phyloP scores from a whole-genome alignment of 2,113 vertebrate genomes.

The Amphilophus citrinellus region DNA sequence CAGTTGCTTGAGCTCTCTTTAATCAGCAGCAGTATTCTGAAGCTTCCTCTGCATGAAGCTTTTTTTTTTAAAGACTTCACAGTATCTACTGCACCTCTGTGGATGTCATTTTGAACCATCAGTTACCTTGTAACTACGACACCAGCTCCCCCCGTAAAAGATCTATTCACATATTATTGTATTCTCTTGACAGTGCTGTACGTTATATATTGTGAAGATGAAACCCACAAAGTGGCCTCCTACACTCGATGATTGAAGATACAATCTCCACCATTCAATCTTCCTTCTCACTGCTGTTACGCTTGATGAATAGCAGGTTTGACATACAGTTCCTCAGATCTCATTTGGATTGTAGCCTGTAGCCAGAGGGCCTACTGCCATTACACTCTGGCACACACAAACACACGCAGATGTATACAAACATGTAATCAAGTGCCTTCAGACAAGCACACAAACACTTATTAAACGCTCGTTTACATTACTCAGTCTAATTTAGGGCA shows the following conservation, averaged over 20 bases:
- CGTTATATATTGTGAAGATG: conserved; percentile 64
- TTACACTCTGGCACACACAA: conserved; percentile 29
- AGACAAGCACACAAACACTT: conserved; percentile 38
- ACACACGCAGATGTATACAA: not conserved
- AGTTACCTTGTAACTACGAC: conserved; percentile 17
- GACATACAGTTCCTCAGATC: conserved; percentile 66
- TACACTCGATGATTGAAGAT: conserved; percentile 66
- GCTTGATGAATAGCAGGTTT: conserved; percentile 70
- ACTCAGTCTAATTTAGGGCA: conserved; percentile 61
- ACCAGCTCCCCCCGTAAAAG: not conserved
- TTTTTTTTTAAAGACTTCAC: conserved; percentile 17
- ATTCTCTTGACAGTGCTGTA: conserved; percentile 54
- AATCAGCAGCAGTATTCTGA: not conserved
- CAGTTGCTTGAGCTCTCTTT: not conserved
- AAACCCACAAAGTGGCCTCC: conserved; percentile 60
- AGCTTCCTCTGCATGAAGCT: not conserved
- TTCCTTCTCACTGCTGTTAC: conserved; percentile 56
- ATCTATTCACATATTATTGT: conserved; percentile 57
- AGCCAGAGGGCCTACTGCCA: conserved; percentile 54
- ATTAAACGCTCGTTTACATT: conserved; percentile 52
- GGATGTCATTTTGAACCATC: conserved; percentile 22
- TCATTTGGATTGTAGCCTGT: conserved; percentile 67
- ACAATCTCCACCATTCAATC: conserved; percentile 61
- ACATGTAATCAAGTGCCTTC: not conserved
- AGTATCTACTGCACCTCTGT: conserved; percentile 13